Base-by-base conservation (phyloP, 2,888 invertebrate species). In the Amblyjoppa fuscipennis region DNA sequence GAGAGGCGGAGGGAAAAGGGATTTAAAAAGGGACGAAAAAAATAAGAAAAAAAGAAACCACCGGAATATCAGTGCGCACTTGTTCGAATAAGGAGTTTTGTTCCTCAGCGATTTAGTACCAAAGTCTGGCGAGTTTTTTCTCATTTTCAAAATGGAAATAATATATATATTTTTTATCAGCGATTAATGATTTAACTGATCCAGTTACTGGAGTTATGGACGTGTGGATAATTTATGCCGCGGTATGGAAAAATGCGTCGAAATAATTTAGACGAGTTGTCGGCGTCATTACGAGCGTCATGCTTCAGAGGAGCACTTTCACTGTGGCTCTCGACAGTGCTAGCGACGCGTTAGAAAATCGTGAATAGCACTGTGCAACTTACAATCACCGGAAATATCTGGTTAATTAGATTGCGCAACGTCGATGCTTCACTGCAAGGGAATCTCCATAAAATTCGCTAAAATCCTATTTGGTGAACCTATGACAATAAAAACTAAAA, bases 281-380 rank as follows among this genome's bases (percentile, higher is more conserved):
- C 87, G 78, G 91, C 91, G 91, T 92, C 91, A 92, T 93, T 93
- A 93, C 92, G 92, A 92, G 92, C 91, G 91, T 93, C 91, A 92
- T 91, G 92, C 92, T 90, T 87, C 89, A 89, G 89, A 92, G 89
- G 90, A 92, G 91, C 91, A 93, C 93, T 93, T 93, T 93, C 93
- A 93, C 93, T 91, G 89, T 90, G 89, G 90, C 91, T 83, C 41
- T 68, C 16, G 49, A 73, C 86, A 81, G 86, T 13, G 61, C 61
- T 16, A 74, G 20, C 20, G 59, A 59, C 59, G 59, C 59, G 20
- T 74, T 59, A 28, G 20, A 59, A 68, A 68, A 68, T 41, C 41
- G 49, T 41, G 28, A 74, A 59, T 45, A 59, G 59, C 41, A 59
- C 41, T 59, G 53, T 59, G 59, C 28, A 59, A 41, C 41, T 20